phyloP scores from a whole-genome alignment of 2,888 invertebrate species.

The Sesia bembeciformis region DNA sequence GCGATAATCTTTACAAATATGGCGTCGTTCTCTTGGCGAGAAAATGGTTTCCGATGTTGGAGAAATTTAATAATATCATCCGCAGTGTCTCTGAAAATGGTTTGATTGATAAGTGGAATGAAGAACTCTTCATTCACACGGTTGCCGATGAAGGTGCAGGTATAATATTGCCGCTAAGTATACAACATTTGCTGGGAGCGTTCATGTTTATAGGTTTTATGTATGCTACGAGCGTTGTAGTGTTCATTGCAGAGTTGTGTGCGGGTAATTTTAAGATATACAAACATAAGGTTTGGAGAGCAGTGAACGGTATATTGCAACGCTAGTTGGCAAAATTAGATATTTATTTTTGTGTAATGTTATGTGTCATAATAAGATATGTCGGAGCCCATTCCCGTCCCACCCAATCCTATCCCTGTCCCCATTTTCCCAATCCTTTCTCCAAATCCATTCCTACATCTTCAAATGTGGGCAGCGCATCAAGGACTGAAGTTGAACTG shows the following conservation, averaged over 20 bases:
- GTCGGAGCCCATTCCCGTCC: too few species aligned
- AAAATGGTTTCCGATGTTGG: conserved; percentile 63
- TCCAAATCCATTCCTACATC: too few species aligned
- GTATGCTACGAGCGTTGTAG: conserved; percentile 40
- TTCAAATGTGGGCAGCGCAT: too few species aligned
- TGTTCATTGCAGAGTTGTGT: conserved; percentile 47
- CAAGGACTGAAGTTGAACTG: too few species aligned
- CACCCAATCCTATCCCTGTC: too few species aligned
- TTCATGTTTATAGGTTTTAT: conserved; percentile 63
- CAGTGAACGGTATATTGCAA: too few species aligned
- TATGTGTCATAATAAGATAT: too few species aligned
- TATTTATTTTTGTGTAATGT: too few species aligned
- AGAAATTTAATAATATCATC: conserved; percentile 56
- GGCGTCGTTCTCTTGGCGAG: conserved; percentile 60
- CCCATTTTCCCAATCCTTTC: too few species aligned
- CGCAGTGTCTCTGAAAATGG: conserved; percentile 65
- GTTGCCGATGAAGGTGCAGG: conserved; percentile 31
- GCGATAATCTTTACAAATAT: conserved; percentile 62
- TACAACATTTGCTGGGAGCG: conserved; percentile 60
- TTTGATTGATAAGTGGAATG: conserved; percentile 64
- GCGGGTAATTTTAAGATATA: conserved; percentile 3
- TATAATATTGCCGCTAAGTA: conserved; percentile 43
- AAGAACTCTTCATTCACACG: conserved; percentile 48
- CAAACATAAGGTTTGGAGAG: neutral
- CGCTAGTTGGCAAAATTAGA: too few species aligned